phyloP scores from a whole-genome alignment of 2,113 vertebrate genomes.

The Mesoclemmys tuberculata region DNA sequence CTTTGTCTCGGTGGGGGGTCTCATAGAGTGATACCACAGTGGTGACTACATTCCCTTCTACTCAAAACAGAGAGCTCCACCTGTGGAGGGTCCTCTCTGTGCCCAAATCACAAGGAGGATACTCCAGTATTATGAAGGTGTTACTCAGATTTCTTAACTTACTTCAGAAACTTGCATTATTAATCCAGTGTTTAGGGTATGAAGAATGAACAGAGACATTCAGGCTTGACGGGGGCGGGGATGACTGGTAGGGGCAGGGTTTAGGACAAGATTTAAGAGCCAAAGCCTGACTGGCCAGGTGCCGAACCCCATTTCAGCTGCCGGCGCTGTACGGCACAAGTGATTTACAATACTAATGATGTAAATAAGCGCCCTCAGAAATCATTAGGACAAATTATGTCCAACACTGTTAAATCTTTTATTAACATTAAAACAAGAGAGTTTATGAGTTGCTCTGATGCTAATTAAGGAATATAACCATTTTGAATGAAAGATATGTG shows the following conservation, averaged over 20 bases:
- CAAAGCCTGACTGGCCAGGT: neutral
- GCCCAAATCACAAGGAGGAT: neutral
- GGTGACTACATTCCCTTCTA: neutral
- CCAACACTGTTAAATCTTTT: neutral
- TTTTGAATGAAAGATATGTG: constrained; percentile 11
- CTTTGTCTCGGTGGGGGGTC: neutral
- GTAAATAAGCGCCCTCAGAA: constrained; percentile 12
- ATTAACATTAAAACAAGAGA: neutral
- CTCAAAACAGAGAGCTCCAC: neutral
- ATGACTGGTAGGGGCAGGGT: neutral
- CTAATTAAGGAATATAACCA: constrained; percentile 27
- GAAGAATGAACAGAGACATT: neutral
- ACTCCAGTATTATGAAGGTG: neutral
- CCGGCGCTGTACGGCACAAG: neutral
- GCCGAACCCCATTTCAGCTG: neutral
- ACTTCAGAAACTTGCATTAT: accelerated
- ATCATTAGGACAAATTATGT: neutral
- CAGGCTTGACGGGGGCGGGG: neutral
- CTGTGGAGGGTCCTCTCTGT: neutral
- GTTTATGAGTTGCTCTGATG: constrained; percentile 21
- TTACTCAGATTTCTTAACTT: neutral
- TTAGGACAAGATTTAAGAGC: neutral
- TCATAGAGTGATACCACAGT: neutral
- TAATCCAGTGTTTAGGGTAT: neutral
- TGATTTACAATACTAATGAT: constrained; percentile 1